phyloP scores from a whole-genome alignment of 2,113 vertebrate genomes.

The Ophiodon elongatus region DNA sequence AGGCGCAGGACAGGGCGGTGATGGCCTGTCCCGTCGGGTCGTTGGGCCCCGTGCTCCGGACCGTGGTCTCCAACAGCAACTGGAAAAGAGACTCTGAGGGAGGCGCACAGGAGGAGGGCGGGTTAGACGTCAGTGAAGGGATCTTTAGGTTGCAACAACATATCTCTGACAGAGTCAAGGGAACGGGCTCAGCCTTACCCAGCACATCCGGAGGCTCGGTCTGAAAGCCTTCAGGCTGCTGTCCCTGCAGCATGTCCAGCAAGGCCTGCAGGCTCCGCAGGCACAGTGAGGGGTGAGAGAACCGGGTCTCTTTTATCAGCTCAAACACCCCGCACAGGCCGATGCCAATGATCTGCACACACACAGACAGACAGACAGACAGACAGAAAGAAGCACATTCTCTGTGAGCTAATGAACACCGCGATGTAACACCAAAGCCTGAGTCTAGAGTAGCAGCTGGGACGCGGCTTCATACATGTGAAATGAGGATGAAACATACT shows the following conservation, averaged over 20 bases:
- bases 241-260: slow-evolving; percentile 97
- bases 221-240: slow-evolving; percentile 97
- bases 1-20: slow-evolving; percentile 96
- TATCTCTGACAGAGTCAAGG: background rate
- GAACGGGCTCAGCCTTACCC: slow-evolving; percentile 82
- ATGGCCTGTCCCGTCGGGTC: slow-evolving; percentile 96
- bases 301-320: slow-evolving; percentile 97
- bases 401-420: slow-evolving; percentile 35
- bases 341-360: slow-evolving; percentile 94
- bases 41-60: slow-evolving; percentile 94
- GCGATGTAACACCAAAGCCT: background rate
- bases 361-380: slow-evolving; percentile 36
- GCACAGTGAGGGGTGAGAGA: slow-evolving; percentile 97
- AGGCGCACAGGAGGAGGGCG: slow-evolving; percentile 40
- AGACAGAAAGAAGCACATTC: slow-evolving; percentile 21
- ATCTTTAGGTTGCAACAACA: background rate
- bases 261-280: slow-evolving; percentile 97
- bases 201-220: slow-evolving; percentile 97
- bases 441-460: background rate
- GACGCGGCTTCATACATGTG: background rate
- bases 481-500: background rate
- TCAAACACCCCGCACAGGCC: slow-evolving; percentile 99
- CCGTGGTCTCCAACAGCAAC: slow-evolving; percentile 96
- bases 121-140: background rate
- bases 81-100: slow-evolving; percentile 95